phyloP scores from a whole-genome alignment of 2,797 vertebrate species.

The Fistularia commersonii region DNA sequence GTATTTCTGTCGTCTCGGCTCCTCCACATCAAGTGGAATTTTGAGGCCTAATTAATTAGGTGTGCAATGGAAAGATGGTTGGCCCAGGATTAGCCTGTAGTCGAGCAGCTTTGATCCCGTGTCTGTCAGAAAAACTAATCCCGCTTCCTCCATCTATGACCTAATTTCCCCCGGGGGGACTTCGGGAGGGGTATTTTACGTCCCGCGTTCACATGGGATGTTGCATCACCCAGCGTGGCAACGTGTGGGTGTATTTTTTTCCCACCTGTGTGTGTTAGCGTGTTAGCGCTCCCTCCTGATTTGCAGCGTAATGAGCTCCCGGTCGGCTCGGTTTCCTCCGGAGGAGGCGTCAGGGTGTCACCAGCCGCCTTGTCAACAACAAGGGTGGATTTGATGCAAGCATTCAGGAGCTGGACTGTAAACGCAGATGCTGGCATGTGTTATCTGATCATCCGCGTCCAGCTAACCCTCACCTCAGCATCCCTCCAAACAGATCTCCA shows the following conservation, averaged over 20 bases:
- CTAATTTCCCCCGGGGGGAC: constrained; percentile 26
- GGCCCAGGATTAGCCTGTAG: constrained; percentile 33
- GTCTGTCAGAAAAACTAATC: constrained; percentile 45
- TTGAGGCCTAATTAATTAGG: constrained; percentile 38
- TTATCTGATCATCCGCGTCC: too few species aligned
- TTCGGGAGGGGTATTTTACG: constrained; percentile 7
- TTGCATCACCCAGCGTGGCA: constrained; percentile 44
- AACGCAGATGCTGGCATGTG: too few species aligned
- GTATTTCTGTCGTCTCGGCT: constrained; percentile 12
- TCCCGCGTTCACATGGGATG: neutral
- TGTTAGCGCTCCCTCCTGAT: constrained; percentile 42
- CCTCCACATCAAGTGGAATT: constrained; percentile 2
- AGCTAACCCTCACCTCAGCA: too few species aligned
- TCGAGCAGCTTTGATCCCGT: constrained; percentile 40
- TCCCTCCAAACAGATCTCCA: too few species aligned
- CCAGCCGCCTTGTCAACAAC: constrained; percentile 18
- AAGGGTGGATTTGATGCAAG: constrained; percentile 5
- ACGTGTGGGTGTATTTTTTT: neutral
- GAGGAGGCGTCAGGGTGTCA: constrained; percentile 33
- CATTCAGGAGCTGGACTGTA: too few species aligned
- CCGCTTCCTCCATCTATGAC: constrained; percentile 37
- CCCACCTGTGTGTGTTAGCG: constrained; percentile 3
- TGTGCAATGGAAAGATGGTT: constrained; percentile 22
- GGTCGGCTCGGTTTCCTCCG: constrained; percentile 40
- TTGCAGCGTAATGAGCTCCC: constrained; percentile 65